These are phyloP conservation scores for Temnothorax longispinosus DNA, from an alignment of 1,140 invertebrate species.

Conservation along the genomic window DNA sequence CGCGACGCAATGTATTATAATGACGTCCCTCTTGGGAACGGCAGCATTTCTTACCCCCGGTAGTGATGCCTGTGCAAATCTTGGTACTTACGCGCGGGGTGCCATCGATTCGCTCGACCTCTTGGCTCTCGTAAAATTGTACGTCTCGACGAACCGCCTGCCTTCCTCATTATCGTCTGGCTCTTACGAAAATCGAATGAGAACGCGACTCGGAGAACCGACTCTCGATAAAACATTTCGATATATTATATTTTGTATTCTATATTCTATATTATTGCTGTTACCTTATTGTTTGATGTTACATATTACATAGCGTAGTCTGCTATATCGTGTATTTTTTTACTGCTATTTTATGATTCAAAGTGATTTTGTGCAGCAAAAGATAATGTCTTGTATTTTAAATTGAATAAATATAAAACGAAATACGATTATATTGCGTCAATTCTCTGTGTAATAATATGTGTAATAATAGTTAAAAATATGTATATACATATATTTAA, in stretches of 20 bases:
- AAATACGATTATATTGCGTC: not conserved
- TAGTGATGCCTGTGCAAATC: conserved; percentile 45
- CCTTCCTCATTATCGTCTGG: conserved; percentile 70
- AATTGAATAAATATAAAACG: not conserved
- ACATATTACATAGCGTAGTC: not conserved
- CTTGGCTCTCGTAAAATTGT: conserved; percentile 56
- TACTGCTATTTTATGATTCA: not conserved
- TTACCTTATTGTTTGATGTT: conserved; percentile 22
- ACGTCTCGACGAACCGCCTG: conserved; percentile 62
- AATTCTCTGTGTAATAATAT: not conserved
- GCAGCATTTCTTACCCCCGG: conserved; percentile 41
- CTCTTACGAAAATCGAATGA: conserved; percentile 56
- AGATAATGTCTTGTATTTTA: not conserved
- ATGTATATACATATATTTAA: not conserved
- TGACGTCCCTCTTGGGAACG: conserved; percentile 68
- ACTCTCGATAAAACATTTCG: not conserved
- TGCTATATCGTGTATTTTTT: not conserved
- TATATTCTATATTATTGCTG: not conserved
- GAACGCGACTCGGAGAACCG: not conserved
- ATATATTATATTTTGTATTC: not conserved
- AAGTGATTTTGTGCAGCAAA: not conserved
- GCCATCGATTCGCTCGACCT: conserved; percentile 67
- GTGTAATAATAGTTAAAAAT: not conserved
- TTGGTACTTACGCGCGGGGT: conserved; percentile 57
- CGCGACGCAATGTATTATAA: conserved; percentile 69